These are phyloP conservation scores for Athrips mouffetella DNA, from an alignment of 2,888 invertebrate genomes.

Conservation along the genomic window DNA sequence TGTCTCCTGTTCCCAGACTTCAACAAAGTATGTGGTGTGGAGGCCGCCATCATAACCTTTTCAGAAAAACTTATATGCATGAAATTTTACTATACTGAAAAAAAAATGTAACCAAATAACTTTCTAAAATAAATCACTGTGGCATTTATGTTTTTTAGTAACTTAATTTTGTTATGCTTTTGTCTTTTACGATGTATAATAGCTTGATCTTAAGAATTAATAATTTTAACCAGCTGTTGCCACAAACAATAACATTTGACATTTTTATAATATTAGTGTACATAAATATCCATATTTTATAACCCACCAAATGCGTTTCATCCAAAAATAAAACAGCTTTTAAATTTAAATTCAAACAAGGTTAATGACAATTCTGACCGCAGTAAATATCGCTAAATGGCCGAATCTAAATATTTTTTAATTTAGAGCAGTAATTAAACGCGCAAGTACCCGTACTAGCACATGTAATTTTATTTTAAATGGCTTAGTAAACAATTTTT, in stretches of 20 bases:
- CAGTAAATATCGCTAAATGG: background rate
- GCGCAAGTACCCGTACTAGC: no score
- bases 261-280: no score
- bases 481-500: no score
- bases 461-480: no score
- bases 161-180: background rate
- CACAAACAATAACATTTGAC: no score
- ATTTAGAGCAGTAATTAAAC: background rate
- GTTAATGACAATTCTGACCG: background rate
- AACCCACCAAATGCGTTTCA: no score
- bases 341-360: background rate
- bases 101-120: background rate
- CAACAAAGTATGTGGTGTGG: constrained; percentile 84
- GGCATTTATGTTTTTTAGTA: background rate
- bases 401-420: background rate
- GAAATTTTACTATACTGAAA: background rate
- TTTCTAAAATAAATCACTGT: background rate
- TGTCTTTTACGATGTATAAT: no score
- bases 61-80: no score
- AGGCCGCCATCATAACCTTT: constrained; percentile 90
- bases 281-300: no score
- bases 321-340: background rate
- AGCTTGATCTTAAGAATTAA: no score
- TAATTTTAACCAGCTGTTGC: no score
- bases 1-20: constrained; percentile 81